These are phyloP conservation scores for Euwallacea fornicatus DNA, from an alignment of 1,140 invertebrate species.

Conservation along the genomic window DNA sequence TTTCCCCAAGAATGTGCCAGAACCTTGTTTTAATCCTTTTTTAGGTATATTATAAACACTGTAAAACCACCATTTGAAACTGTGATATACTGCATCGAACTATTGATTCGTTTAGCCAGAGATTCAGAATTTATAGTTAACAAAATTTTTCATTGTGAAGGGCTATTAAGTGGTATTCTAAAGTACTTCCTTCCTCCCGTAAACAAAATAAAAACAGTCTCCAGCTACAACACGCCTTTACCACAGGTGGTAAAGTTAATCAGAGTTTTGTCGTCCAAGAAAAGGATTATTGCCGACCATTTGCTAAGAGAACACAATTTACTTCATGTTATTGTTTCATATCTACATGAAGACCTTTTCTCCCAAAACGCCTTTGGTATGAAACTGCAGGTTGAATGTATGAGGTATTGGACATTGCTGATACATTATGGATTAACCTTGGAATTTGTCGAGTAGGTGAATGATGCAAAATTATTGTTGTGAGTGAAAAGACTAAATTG, in stretches of 20 bases:
- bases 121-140: constrained; percentile 64
- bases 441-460: constrained; percentile 49
- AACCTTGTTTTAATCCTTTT: constrained; percentile 1
- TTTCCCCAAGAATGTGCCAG: neutral
- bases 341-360: constrained; percentile 55
- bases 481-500: neutral
- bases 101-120: constrained; percentile 68
- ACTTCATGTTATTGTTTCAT: constrained; percentile 55
- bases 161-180: constrained; percentile 62
- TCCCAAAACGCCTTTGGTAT: constrained; percentile 56
- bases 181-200: constrained; percentile 61
- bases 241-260: constrained; percentile 58
- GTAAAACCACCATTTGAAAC: constrained; percentile 66
- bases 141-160: constrained; percentile 60
- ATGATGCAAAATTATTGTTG: neutral
- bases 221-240: constrained; percentile 53
- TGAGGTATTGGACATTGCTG: constrained; percentile 56
- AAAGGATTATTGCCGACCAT: constrained; percentile 50
- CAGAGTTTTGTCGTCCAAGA: constrained; percentile 56
- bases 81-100: constrained; percentile 68
- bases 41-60: constrained; percentile 68
- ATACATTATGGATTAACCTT: constrained; percentile 53
- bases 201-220: constrained; percentile 21
- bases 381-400: constrained; percentile 63
- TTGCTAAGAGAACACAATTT: constrained; percentile 53